Evolutionary conservation across 2,797 vertebrate genomes (phyloP), one percentile per base, ranked within the genome.

Genomic region (Scolopax rusticola): DNA sequence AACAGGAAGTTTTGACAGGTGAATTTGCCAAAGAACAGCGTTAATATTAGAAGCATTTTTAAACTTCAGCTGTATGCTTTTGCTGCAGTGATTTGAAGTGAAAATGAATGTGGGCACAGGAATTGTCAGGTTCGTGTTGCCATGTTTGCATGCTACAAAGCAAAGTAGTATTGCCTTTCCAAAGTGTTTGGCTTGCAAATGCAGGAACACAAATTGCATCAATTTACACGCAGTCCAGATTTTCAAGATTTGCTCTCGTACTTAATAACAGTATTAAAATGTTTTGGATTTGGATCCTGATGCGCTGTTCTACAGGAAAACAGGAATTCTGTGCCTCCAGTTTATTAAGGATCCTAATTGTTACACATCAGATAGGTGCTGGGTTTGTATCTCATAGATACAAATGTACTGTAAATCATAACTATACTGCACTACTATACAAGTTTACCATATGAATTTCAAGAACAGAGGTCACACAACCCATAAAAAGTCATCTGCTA

Each of bases 361-460:
- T 68, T 76, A 43, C 47, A 48, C 27, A 25, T 25, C 27, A 81
- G 32, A 19, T 4, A 56, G 20, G 27, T n/a, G n/a, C 33, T 80
- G 67, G 21, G 11, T 45, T 87, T 74, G 17, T 63, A 51, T 33
- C 45, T 74, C 43, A n/a, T 1, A 70, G 32, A 38, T 56, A 56
- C 13, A 47, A 19, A 7, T 9, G 9, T 14, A 50, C 23, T 47
- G n/a, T 18, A 40, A 27, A 8, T 32, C 8, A 47, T 18, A 88
- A 20, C 41, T 51, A 0, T 2, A 16, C 1, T 9, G n/a, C 8
- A 47, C 18, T 85, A 16, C 47, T 51, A 0, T 2, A 16, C 0
- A 24, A 87, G 56, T n/a, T 87, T 18, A 19, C 43, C 1, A 0
- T 1, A 3, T 7, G 27, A 43, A 57, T 85, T 83, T 65, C 54